Percentiles rank a stretch among this genome's conserved stretches.
Conservation (phyloP, 2,797 vertebrate genomes). For the Halcyon chelicuti region DNA sequence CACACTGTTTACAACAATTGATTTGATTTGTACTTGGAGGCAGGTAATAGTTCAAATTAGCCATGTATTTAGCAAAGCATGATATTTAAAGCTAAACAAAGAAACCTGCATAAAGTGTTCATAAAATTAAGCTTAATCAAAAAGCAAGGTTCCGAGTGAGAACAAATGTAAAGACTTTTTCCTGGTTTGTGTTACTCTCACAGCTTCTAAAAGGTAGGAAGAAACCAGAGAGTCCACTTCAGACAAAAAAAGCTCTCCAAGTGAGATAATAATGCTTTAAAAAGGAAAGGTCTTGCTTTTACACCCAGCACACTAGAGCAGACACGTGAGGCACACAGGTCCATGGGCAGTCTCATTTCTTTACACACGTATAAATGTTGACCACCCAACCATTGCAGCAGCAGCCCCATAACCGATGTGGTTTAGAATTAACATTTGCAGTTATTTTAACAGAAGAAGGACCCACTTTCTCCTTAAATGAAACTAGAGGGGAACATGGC, state of each 20-base stretch:
- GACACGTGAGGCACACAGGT: background rate
- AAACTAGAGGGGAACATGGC: background rate
- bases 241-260: background rate
- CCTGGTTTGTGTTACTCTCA: background rate
- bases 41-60: background rate
- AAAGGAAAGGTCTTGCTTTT: background rate
- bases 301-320: background rate
- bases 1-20: background rate
- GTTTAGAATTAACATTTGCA: background rate
- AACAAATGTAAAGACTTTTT: background rate
- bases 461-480: background rate
- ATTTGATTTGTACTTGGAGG: background rate
- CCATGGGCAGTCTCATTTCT: background rate
- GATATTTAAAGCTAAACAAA: background rate
- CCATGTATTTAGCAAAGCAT: background rate
- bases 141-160: background rate
- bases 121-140: background rate
- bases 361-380: background rate
- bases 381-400: background rate
- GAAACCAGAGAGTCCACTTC: background rate
- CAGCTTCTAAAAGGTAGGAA: background rate
- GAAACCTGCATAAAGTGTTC: background rate
- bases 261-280: background rate
- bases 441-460: background rate
- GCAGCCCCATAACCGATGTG: background rate